Percentiles rank a stretch among this genome's conserved stretches.
These are phyloP conservation scores for Podotricha telesiphe DNA, from an alignment of 2,888 invertebrate genomes.

Conservation along the genomic window DNA sequence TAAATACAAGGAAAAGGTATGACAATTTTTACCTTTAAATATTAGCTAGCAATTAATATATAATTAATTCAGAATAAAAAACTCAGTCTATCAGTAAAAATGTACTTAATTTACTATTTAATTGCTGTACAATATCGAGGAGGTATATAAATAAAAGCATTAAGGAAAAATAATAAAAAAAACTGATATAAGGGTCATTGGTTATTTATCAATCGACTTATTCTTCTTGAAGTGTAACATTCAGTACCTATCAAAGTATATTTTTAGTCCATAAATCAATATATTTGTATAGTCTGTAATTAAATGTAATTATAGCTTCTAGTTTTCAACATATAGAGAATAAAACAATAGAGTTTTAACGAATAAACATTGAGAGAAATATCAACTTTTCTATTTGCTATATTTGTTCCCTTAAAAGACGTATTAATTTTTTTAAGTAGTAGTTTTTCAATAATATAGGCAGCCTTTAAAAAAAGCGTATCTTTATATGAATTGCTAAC, in stretches of 20 bases:
- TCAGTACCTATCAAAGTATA: neutral
- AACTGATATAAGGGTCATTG: slow-evolving; percentile 8
- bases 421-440: no score
- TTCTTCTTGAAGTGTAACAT: neutral
- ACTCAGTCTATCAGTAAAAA: neutral
- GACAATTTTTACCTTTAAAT: neutral
- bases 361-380: no score
- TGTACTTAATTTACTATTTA: neutral
- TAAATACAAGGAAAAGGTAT: neutral
- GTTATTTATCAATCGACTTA: neutral
- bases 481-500: neutral
- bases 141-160: slow-evolving; percentile 15
- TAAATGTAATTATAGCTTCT: no score
- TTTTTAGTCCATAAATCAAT: no score
- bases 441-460: no score
- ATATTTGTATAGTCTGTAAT: no score
- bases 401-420: no score
- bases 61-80: neutral
- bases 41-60: neutral
- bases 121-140: neutral
- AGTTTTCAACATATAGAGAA: no score
- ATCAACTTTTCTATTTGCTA: no score
- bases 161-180: slow-evolving; percentile 5
- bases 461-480: no score
- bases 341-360: no score